Evolutionary conservation across 2,113 vertebrate genomes (phyloP).

Genomic region (Athene cunicularia): DNA sequence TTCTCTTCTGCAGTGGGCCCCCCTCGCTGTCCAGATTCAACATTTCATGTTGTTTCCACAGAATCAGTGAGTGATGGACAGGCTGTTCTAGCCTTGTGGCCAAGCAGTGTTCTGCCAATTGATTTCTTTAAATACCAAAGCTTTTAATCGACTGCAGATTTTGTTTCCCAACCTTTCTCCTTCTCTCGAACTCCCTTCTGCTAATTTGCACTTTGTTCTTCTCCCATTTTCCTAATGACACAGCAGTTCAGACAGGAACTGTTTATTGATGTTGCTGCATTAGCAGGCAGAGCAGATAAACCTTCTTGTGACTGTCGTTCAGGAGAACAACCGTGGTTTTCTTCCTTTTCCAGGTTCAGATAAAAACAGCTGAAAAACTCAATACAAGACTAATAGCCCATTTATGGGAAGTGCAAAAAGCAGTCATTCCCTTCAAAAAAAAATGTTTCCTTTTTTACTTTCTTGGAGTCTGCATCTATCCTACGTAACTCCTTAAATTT

Average conservation of each 20-base stretch:
- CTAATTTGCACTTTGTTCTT: conserved; percentile 29
- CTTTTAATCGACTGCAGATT: conserved; percentile 61
- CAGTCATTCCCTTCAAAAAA: not conserved
- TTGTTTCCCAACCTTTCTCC: not conserved
- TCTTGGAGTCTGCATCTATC: not conserved
- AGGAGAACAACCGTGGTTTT: not conserved
- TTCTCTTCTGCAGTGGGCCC: not conserved
- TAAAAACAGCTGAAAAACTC: not conserved
- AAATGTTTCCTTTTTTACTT: not conserved
- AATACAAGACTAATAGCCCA: not conserved
- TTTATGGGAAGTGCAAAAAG: not conserved
- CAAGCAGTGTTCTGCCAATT: conserved; percentile 33
- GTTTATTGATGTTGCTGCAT: conserved; percentile 51
- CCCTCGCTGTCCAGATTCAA: not conserved
- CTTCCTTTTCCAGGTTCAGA: not conserved
- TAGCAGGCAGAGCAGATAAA: conserved; percentile 25
- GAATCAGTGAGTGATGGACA: not conserved
- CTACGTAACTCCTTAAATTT: not conserved
- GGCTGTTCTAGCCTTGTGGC: not conserved
- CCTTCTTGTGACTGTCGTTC: not conserved
- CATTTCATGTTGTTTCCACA: not conserved
- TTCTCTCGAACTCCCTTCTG: not conserved
- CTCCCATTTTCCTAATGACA: conserved; percentile 62
- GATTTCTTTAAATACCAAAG: conserved; percentile 49
- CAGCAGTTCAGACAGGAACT: conserved; percentile 54